Conservation (phyloP, 2,797 vertebrate species). For the Hybognathus amarus region DNA sequence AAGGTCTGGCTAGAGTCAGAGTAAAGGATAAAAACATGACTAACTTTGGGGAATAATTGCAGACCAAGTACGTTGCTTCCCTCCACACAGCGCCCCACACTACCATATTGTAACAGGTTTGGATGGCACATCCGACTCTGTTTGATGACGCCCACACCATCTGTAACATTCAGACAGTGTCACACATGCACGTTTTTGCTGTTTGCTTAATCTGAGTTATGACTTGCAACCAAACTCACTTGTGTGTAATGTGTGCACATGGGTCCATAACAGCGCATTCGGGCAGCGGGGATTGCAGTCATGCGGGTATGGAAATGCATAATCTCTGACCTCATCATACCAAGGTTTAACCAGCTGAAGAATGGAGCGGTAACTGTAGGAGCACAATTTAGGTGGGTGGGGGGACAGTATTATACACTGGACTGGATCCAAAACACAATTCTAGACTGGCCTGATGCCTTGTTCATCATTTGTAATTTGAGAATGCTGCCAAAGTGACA, state of each 20-base stretch:
- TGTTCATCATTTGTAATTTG: slow-evolving; percentile 12
- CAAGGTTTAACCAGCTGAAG: slow-evolving; percentile 88
- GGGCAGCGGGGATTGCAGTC: slow-evolving; percentile 87
- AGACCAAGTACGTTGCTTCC: slow-evolving; percentile 87
- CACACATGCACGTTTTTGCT: background rate
- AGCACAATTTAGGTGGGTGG: background rate
- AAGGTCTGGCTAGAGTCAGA: slow-evolving; percentile 3
- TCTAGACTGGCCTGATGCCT: slow-evolving; percentile 10
- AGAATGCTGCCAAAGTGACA: slow-evolving; percentile 19
- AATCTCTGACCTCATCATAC: slow-evolving; percentile 91
- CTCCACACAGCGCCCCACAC: slow-evolving; percentile 89
- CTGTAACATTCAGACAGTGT: slow-evolving; percentile 67
- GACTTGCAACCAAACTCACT: slow-evolving; percentile 68
- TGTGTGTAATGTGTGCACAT: slow-evolving; percentile 94
- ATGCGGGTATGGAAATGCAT: slow-evolving; percentile 86
- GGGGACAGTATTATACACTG: background rate
- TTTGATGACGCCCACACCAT: slow-evolving; percentile 93
- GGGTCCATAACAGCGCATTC: slow-evolving; percentile 85
- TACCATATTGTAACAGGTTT: slow-evolving; percentile 89
- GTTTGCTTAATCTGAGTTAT: slow-evolving; percentile 4
- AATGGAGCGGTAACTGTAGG: slow-evolving; percentile 83
- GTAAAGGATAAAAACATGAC: slow-evolving; percentile 53
- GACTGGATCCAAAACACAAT: slow-evolving; percentile 28
- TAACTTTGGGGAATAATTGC: slow-evolving; percentile 94
- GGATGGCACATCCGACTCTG: slow-evolving; percentile 88